phyloP scores from a whole-genome alignment of 1,140 invertebrate species.

The Drosophila subobscura region DNA sequence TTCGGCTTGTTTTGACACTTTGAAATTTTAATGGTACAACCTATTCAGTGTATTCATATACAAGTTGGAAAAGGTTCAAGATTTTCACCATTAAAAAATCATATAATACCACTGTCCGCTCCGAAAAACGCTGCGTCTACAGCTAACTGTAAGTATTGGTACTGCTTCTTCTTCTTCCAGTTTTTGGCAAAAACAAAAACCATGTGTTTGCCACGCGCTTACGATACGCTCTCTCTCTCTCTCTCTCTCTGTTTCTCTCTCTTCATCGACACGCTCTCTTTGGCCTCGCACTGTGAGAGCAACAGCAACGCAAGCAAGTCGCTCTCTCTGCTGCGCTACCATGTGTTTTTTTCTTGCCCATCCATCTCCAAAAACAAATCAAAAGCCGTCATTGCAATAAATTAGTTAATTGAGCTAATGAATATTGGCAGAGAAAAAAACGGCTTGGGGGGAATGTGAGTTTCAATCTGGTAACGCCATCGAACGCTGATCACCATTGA shows the following conservation, averaged over 20 bases:
- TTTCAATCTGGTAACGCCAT: constrained; percentile 5
- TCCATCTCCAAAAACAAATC: constrained; percentile 37
- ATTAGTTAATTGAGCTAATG: constrained; percentile 42
- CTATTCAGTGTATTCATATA: too few relatives aligned
- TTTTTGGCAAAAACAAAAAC: constrained; percentile 79
- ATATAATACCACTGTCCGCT: constrained; percentile 13
- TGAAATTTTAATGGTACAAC: too few relatives aligned
- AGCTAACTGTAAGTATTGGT: constrained; percentile 64
- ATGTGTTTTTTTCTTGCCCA: constrained; percentile 38
- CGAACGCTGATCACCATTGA: constrained; percentile 22
- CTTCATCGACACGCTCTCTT: constrained; percentile 9
- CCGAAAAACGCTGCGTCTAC: constrained; percentile 9
- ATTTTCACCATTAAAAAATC: too few relatives aligned
- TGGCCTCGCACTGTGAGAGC: not conserved
- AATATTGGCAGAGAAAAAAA: constrained; percentile 1
- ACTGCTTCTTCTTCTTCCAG: constrained; percentile 44
- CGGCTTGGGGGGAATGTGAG: not conserved
- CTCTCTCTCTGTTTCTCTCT: constrained; percentile 16
- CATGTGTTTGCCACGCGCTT: constrained; percentile 80
- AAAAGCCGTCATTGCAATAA: constrained; percentile 33
- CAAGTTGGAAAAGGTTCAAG: too few relatives aligned
- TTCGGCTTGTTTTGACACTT: too few relatives aligned
- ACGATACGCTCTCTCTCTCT: constrained; percentile 28
- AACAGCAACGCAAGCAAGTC: not conserved
- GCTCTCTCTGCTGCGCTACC: constrained; percentile 15